phyloP scores from a whole-genome alignment of 2,113 vertebrate species.

The Apaloderma vittatum region DNA sequence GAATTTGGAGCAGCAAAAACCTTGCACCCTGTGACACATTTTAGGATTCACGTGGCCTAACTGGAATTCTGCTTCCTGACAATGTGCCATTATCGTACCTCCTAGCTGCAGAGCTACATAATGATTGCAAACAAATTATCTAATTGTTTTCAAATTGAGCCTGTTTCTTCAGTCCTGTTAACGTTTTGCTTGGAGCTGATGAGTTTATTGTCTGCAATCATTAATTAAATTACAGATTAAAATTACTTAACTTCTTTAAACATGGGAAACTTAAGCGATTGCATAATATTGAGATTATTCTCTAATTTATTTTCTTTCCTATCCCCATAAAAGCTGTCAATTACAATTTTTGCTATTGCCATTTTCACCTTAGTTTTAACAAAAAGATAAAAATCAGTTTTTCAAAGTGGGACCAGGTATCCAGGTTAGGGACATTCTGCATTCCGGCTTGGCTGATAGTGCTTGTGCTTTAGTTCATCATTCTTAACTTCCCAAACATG shows the following conservation, averaged over 20 bases:
- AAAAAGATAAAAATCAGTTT: fast-evolving
- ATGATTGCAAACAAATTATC: background rate
- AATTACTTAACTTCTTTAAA: background rate
- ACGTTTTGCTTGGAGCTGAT: background rate
- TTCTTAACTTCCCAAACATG: fast-evolving
- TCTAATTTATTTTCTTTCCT: background rate
- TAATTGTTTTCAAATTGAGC: background rate
- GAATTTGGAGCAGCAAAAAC: background rate
- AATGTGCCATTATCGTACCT: background rate
- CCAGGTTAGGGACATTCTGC: fast-evolving
- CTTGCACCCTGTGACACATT: background rate
- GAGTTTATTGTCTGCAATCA: background rate
- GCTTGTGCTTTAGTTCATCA: background rate
- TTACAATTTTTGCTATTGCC: no score
- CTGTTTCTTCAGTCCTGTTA: background rate
- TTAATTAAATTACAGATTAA: background rate
- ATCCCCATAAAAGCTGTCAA: background rate
- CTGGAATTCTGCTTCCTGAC: background rate
- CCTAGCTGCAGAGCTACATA: fast-evolving
- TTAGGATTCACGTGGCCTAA: background rate
- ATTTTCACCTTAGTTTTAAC: background rate
- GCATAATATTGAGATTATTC: background rate
- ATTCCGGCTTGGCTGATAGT: background rate
- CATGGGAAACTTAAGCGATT: fast-evolving
- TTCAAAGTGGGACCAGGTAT: background rate